phyloP scores from a whole-genome alignment of 2,113 vertebrate species.

The Scartelaos histophorus region DNA sequence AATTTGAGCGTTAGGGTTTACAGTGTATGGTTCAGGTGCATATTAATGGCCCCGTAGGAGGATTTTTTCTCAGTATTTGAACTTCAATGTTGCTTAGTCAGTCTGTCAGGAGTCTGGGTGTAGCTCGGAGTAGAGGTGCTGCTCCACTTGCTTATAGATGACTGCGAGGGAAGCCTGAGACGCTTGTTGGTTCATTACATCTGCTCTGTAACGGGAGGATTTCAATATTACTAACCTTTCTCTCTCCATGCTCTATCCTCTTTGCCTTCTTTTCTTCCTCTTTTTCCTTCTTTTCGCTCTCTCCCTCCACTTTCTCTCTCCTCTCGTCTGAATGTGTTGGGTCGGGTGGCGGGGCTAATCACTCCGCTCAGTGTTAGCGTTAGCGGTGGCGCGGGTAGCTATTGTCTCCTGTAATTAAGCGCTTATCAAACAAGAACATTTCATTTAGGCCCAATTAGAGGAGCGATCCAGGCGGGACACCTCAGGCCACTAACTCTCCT shows the following conservation, averaged over 20 bases:
- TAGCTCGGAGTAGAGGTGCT: too few relatives aligned
- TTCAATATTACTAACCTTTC: too few relatives aligned
- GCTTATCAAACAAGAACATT: slow-evolving; percentile 93
- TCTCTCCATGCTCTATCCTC: slow-evolving; percentile 41
- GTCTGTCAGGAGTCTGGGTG: too few relatives aligned
- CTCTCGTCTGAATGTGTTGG: slow-evolving; percentile 17
- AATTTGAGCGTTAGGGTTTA: too few relatives aligned
- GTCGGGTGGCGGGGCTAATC: slow-evolving; percentile 59
- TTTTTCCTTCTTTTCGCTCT: neutral
- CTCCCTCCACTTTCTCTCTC: neutral
- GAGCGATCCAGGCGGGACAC: slow-evolving; percentile 83
- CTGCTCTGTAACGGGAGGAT: too few relatives aligned
- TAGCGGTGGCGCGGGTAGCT: slow-evolving; percentile 76
- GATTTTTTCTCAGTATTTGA: too few relatives aligned
- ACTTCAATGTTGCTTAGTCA: too few relatives aligned
- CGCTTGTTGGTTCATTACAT: slow-evolving; percentile 13
- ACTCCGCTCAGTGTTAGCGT: slow-evolving; percentile 77
- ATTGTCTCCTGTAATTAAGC: slow-evolving; percentile 92
- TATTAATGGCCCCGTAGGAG: too few relatives aligned
- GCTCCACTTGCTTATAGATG: too few relatives aligned
- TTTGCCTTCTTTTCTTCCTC: slow-evolving; percentile 51
- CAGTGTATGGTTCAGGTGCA: too few relatives aligned
- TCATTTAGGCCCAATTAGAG: slow-evolving; percentile 90
- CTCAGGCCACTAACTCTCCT: slow-evolving; percentile 79
- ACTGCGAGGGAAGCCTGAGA: too few relatives aligned